Evolutionary conservation across 2,797 vertebrate genomes (phyloP).

Genomic region (Sternarchorhynchus goeldii): DNA sequence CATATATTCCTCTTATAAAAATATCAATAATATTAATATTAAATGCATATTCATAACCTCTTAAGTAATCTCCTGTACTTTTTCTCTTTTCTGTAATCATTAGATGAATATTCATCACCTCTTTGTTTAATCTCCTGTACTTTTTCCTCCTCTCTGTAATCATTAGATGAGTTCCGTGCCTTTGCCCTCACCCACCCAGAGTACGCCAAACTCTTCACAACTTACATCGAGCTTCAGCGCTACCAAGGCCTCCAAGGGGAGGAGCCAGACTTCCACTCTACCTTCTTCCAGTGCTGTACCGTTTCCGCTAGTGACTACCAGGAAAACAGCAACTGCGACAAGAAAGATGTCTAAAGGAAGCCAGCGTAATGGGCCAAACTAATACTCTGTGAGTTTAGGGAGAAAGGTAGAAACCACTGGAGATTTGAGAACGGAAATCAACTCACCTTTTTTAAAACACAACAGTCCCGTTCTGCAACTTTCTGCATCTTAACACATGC

Average conservation of each 20-base stretch:
- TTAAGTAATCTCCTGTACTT: neutral
- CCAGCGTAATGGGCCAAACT: neutral
- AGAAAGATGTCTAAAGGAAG: conserved; percentile 90
- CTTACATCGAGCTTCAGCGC: conserved; percentile 93
- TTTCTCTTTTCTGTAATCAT: neutral
- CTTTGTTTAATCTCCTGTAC: neutral
- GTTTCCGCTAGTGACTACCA: conserved; percentile 59
- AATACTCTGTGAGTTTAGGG: neutral
- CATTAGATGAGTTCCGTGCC: conserved; percentile 85
- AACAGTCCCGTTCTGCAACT: neutral
- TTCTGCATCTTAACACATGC: neutral
- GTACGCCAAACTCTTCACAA: conserved; percentile 94
- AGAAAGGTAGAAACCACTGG: conserved; percentile 1
- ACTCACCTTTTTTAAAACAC: conserved; percentile 1
- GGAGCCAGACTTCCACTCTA: conserved; percentile 41
- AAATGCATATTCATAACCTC: too few relatives aligned
- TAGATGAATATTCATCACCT: neutral
- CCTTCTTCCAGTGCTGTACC: conserved; percentile 61
- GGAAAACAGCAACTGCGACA: conserved; percentile 83
- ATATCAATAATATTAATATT: too few relatives aligned
- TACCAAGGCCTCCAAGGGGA: conserved; percentile 80
- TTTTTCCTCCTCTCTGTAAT: conserved; percentile 18
- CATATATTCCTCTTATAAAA: too few relatives aligned
- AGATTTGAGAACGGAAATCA: neutral
- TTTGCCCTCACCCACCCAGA: conserved; percentile 89